These are phyloP conservation scores for Carlito syrichta DNA, from an alignment of 2,113 vertebrate species.

Conservation along the genomic window DNA sequence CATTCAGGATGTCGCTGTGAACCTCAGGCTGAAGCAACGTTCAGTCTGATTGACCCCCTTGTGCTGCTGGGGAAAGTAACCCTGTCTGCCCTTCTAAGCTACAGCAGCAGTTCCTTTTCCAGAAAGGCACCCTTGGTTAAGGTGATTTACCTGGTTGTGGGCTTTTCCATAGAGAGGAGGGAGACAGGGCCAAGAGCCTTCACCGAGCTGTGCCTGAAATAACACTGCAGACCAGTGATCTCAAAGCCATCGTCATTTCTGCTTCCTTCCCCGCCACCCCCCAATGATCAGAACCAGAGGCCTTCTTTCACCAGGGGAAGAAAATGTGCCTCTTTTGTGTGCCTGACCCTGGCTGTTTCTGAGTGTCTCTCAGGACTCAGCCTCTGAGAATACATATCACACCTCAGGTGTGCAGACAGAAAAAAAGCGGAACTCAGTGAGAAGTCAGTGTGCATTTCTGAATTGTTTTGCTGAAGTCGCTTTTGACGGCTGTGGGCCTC, in stretches of 20 bases:
- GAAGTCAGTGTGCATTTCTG: neutral
- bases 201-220: neutral
- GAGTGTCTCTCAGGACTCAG: neutral
- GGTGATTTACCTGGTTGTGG: neutral
- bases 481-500: neutral
- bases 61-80: neutral
- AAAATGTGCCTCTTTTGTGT: neutral
- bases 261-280: too few species aligned
- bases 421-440: neutral
- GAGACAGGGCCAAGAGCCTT: neutral
- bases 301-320: neutral
- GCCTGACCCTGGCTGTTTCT: neutral
- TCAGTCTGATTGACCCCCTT: neutral
- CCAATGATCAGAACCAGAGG: neutral
- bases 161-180: neutral
- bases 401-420: neutral
- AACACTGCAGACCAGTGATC: neutral
- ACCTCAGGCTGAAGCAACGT: neutral
- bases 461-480: neutral
- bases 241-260: neutral
- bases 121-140: neutral
- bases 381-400: neutral
- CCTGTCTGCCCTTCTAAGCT: neutral
- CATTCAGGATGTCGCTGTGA: neutral
- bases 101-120: neutral